Conservation (phyloP, 2,797 vertebrate genomes). For the Psittacula echo region DNA sequence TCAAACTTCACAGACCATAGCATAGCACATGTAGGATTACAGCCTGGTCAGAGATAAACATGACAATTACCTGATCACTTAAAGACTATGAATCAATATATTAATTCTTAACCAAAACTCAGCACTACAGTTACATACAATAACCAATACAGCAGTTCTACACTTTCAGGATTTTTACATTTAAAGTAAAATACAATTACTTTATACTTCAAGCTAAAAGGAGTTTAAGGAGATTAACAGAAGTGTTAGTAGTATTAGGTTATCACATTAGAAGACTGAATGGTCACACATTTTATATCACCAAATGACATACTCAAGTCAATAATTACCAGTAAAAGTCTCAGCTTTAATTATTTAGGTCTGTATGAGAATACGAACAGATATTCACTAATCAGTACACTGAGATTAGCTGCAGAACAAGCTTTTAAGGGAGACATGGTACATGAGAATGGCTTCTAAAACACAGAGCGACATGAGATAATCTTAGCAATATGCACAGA, state of each 20-base stretch:
- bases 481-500: neutral
- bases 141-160: neutral
- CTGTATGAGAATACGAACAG: neutral
- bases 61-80: neutral
- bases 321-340: neutral
- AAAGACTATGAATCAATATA: neutral
- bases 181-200: neutral
- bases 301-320: neutral
- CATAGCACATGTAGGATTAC: neutral
- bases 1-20: neutral
- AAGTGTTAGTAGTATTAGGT: neutral
- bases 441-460: neutral
- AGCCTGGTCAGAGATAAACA: neutral
- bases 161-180: neutral
- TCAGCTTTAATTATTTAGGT: neutral
- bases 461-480: neutral
- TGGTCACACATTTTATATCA: neutral
- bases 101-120: neutral
- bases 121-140: neutral
- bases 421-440: neutral
- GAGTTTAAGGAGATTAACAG: neutral
- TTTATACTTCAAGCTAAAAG: neutral
- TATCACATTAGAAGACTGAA: neutral
- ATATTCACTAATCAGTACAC: neutral
- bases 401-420: neutral